Evolutionary conservation across 2,113 vertebrate species (phyloP), one percentile per base, ranked within the genome.

Genomic region (Menura novaehollandiae): DNA sequence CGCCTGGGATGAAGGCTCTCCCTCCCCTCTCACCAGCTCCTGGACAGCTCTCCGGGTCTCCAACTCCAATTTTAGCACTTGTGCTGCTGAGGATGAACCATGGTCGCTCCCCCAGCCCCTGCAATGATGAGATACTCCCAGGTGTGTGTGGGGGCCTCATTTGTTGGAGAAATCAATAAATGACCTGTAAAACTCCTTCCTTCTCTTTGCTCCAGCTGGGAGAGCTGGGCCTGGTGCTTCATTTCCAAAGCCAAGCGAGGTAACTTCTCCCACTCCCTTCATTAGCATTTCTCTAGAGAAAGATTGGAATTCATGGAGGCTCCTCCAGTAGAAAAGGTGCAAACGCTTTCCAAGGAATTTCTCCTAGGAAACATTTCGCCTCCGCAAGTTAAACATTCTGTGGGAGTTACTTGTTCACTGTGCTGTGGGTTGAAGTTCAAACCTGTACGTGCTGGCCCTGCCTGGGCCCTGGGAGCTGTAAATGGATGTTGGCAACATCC

Each of bases 141-240:
- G 43, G 44, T 43, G 2, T 49, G 0, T 6, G 9, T 59, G 73
- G 16, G 75, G 62, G n/a, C 30, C 55, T 80, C 51, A 19, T 7
- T 80, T 58, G n/a, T 55, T 71, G 47, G 56, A 74, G 44, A 87
- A 83, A 75, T 53, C 28, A 93, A 97, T 97, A 95, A 97, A 97
- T 27, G 6, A 73, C 28, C 84, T 85, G 66, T 62, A 53, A 66
- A 84, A 84, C 51, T 2, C 37, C 11, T 58, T 37, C 67, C 49
- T 66, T 47, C 64, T 93, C 55, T 58, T 12, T 84, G 67, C 27
- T 82, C 13, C 0, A 1, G 2, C 71, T 64, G 33, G 32, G 56
- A 39, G 58, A 74, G n/a, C 79, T 51, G 30, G 43, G 73, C 10
- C 0, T 35, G 46, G 20, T 72, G 44, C 27, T 55, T 43, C 0